phyloP scores from a whole-genome alignment of 2,113 vertebrate species.

The Pao palembangensis region DNA sequence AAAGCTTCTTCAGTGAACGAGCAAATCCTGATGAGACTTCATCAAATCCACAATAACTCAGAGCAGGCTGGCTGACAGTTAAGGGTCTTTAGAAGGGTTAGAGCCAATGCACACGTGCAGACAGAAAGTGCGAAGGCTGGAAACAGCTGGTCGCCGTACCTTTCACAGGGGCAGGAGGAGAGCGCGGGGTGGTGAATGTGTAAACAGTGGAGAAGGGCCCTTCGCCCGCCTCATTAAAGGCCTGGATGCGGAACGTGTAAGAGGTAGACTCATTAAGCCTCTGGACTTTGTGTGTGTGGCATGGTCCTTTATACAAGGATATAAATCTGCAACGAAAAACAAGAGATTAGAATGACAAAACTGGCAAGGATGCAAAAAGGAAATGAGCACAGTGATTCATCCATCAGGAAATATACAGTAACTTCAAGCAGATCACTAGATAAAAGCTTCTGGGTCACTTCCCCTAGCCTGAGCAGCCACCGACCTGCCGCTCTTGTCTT shows the following conservation, averaged over 20 bases:
- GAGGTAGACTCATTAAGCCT: conserved; percentile 95
- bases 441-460: conserved; percentile 6
- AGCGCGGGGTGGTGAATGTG: conserved; percentile 92
- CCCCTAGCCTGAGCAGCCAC: conserved; percentile 21
- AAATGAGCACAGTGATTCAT: conserved; percentile 17
- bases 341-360: conserved; percentile 30
- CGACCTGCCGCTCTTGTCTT: conserved; percentile 90
- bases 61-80: too few relatives aligned
- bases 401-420: conserved; percentile 19
- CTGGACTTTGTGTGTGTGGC: conserved; percentile 99
- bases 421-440: conserved; percentile 11
- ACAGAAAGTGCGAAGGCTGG: background rate
- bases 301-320: conserved; percentile 94
- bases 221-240: conserved; percentile 96
- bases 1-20: too few relatives aligned
- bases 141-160: conserved; percentile 66
- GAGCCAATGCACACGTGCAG: too few relatives aligned
- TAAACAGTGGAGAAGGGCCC: conserved; percentile 93
- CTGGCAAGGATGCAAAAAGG: conserved; percentile 28
- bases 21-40: too few relatives aligned
- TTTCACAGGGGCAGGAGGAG: conserved; percentile 90
- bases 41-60: too few relatives aligned
- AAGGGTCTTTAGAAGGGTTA: too few relatives aligned
- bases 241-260: conserved; percentile 96
- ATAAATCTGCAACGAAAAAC: conserved; percentile 80